Evolutionary conservation across 2,888 invertebrate genomes (phyloP), one percentile per base, ranked within the genome.

Genomic region (Sarcophaga variegata): DNA sequence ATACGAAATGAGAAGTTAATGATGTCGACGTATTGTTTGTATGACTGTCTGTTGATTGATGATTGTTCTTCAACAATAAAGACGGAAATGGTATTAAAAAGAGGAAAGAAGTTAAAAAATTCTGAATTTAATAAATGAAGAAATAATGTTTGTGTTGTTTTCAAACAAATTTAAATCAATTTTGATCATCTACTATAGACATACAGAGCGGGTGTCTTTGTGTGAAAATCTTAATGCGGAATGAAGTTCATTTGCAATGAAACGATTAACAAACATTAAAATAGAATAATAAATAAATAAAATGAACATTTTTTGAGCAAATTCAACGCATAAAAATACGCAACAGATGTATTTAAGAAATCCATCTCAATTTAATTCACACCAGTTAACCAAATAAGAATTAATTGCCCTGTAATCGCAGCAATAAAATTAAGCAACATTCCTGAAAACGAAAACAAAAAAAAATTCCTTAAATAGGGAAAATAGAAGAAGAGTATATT

Each of bases 321-420:
- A 54, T 14, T 17, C 12, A 54, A 78, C 49, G 45, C 64, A 71
- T 63, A 62, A 70, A 74, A 79, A 70, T 71, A 79, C 59, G 71
- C 79, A 84, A 80, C 70, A 77, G 79, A 62, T 69, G 22, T 66
- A 25, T n/a, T 69, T 20, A 3, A 27, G 59, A 59, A 62, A 8
- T n/a, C 1, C 54, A 3, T 37, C 47, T 37, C 47, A 10, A 37
- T 71, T 72, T 49, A 67, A 14, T 12, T 22, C 47, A 66, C 8
- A 47, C 63, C 4, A 82, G 59, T 27, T 82, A 72, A 85, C 70
- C 27, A 63, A 84, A 83, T 63, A 83, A 63, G 59, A 64, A 85
- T 87, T 85, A 85, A 85, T 66, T 87, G 79, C 59, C 62, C 79
- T 69, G 2, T 85, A 87, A 87, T 87, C 81, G 76, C 64, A 64